phyloP scores from a whole-genome alignment of 2,113 vertebrate species.

The Tiliqua scincoides region DNA sequence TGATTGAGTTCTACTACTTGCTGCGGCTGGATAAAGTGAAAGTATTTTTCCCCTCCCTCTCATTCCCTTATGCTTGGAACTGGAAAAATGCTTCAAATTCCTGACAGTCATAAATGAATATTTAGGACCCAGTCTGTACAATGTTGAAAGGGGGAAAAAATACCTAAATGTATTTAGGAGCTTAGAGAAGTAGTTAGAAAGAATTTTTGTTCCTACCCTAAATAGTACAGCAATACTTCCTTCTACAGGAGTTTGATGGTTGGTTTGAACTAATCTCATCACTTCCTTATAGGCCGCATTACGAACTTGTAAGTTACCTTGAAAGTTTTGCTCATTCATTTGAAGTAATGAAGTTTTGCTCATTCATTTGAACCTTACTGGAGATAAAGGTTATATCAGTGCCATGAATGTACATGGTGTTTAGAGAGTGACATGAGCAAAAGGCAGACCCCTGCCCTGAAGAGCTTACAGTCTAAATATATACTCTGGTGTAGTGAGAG shows the following conservation, averaged over 20 bases:
- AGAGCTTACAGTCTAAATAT: constrained; percentile 16
- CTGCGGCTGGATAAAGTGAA: not conserved
- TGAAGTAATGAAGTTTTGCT: not conserved
- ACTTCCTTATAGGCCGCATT: not conserved
- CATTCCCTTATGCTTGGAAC: not conserved
- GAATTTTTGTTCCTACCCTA: not conserved
- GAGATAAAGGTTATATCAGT: not conserved
- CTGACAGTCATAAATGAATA: not conserved
- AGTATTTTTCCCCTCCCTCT: not conserved
- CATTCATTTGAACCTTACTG: not conserved
- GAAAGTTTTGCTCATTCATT: not conserved
- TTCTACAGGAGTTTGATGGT: not conserved
- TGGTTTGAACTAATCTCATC: not conserved
- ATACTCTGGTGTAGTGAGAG: not conserved
- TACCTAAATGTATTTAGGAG: not conserved
- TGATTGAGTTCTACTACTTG: not conserved
- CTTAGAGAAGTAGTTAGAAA: not conserved
- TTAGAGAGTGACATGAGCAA: not conserved
- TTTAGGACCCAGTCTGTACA: not conserved
- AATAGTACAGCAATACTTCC: not conserved
- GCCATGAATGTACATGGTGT: not conserved
- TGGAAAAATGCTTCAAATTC: not conserved
- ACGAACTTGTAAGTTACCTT: not conserved
- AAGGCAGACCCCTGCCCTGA: constrained; percentile 3
- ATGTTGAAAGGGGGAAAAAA: not conserved